Evolutionary conservation across 1,140 invertebrate genomes (phyloP).

Genomic region (Apocrypta bakeri): DNA sequence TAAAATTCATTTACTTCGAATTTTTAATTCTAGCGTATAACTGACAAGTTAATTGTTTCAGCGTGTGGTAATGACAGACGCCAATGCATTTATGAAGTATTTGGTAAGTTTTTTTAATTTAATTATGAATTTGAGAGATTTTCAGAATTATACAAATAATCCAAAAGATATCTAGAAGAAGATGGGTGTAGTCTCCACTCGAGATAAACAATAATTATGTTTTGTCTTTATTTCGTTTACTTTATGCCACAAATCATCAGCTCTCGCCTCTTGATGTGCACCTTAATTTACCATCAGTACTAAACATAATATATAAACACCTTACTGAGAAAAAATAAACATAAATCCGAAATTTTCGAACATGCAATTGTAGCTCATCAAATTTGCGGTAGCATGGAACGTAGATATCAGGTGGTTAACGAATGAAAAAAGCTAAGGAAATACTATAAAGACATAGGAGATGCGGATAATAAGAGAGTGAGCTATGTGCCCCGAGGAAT

Average conservation of each 20-base stretch:
- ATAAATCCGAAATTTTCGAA: background rate
- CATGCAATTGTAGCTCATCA: background rate
- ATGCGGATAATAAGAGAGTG: background rate
- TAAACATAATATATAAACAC: slow-evolving; percentile 6
- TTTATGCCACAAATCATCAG: background rate
- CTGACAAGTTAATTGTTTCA: background rate
- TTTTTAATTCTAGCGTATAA: background rate
- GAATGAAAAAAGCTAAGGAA: background rate
- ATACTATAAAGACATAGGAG: background rate
- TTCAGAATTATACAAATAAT: no score
- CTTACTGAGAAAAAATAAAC: slow-evolving; percentile 20
- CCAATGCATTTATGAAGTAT: no score
- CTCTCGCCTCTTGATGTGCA: background rate
- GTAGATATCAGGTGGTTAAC: background rate
- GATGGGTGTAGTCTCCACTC: background rate
- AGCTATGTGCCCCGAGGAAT: background rate
- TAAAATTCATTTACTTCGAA: background rate
- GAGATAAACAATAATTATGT: slow-evolving; percentile 1
- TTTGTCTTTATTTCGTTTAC: slow-evolving; percentile 35
- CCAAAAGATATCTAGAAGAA: no score
- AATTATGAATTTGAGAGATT: no score
- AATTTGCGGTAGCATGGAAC: background rate
- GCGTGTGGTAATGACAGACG: background rate
- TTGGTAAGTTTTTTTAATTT: no score
- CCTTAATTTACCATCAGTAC: background rate